Evolutionary conservation across 2,888 invertebrate genomes (phyloP).

Genomic region (Taphrorychus bicolor): DNA sequence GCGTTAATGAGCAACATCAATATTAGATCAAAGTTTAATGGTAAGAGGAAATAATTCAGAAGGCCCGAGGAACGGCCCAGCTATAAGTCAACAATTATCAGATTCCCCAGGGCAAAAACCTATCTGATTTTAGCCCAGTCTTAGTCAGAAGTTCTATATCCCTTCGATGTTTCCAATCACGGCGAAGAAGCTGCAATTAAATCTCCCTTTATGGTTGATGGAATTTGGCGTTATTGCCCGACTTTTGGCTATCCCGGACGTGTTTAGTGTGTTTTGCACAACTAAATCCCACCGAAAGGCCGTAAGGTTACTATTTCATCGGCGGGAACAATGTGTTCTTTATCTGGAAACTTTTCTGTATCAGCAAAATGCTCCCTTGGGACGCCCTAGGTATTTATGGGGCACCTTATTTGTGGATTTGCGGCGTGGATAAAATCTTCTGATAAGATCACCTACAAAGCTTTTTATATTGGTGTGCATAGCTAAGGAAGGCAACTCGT

Average conservation of each 20-base stretch:
- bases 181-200: conserved; percentile 57
- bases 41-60: conserved; percentile 28
- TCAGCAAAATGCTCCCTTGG: conserved; percentile 26
- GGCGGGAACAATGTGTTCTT: conserved; percentile 38
- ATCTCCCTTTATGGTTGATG: conserved; percentile 58
- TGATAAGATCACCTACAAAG: not conserved
- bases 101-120: conserved; percentile 40
- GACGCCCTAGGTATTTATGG: conserved; percentile 12
- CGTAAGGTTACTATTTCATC: conserved; percentile 42
- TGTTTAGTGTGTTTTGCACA: conserved; percentile 40
- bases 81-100: conserved; percentile 44
- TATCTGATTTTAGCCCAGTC: conserved; percentile 41
- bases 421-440: not conserved
- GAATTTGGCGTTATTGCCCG: conserved; percentile 54
- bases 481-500: too few relatives aligned
- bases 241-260: conserved; percentile 41
- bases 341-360: conserved; percentile 31
- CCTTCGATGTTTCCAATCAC: conserved; percentile 53
- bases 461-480: too few relatives aligned
- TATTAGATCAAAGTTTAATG: conserved; percentile 40
- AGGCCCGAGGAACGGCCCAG: conserved; percentile 12
- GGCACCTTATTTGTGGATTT: not conserved
- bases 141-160: conserved; percentile 41
- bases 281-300: conserved; percentile 38
- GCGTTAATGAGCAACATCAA: conserved; percentile 42